A percentile compares a stretch with the other conserved stretches of the same genome.
phyloP scores from a whole-genome alignment of 2,113 vertebrate genomes.

The Cavia aperea region DNA sequence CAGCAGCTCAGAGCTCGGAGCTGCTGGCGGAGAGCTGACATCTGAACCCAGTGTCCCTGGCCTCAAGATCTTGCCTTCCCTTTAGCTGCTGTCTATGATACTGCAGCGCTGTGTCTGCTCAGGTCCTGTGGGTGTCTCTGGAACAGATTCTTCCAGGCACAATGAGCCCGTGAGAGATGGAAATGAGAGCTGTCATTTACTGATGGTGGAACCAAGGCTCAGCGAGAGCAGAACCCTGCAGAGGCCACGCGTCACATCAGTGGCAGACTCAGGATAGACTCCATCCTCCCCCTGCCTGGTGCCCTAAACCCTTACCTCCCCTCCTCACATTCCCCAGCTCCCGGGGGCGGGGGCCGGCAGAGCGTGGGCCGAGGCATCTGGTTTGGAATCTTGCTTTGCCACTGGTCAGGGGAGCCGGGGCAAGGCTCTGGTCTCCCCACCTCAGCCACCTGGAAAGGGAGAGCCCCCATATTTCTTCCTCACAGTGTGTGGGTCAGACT shows the following conservation, averaged over 20 bases:
- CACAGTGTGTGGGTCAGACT: neutral
- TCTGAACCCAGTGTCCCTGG: neutral
- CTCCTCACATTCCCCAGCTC: neutral
- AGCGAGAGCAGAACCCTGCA: neutral
- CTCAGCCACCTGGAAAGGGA: neutral
- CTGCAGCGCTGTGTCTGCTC: neutral
- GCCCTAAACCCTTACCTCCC: neutral
- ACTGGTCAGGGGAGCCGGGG: neutral
- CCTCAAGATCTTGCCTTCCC: neutral
- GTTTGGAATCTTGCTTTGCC: neutral
- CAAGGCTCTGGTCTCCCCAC: neutral
- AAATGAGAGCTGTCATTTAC: neutral
- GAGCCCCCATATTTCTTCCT: neutral
- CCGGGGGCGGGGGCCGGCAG: neutral
- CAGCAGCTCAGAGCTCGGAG: neutral
- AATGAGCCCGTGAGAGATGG: neutral
- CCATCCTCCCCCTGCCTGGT: neutral
- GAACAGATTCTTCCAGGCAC: neutral
- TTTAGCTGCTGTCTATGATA: neutral
- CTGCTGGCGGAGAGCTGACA: neutral
- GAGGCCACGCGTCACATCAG: neutral
- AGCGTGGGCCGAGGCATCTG: neutral
- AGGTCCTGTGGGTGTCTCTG: neutral
- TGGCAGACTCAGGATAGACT: neutral
- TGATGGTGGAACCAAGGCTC: neutral